phyloP scores from a whole-genome alignment of 2,888 invertebrate genomes.

The Ecliptopera silaceata region DNA sequence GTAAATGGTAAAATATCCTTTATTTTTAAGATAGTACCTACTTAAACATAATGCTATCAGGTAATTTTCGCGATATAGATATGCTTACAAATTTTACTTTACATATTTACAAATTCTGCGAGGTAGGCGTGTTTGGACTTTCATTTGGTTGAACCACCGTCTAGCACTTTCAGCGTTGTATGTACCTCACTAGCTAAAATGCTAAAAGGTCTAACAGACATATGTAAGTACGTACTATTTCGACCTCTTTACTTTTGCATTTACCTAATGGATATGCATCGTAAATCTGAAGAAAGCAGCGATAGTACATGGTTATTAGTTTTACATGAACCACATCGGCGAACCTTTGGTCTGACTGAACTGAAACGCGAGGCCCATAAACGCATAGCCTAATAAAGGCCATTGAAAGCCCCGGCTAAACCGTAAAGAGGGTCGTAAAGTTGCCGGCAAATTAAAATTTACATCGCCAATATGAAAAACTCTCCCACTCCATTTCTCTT shows the following conservation, averaged over 20 bases:
- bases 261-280: slow-evolving; percentile 13
- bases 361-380: slow-evolving; percentile 61
- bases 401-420: slow-evolving; percentile 72
- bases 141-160: neutral
- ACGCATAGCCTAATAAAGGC: slow-evolving; percentile 76
- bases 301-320: slow-evolving; percentile 19
- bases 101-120: no score
- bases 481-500: slow-evolving; percentile 68
- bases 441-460: slow-evolving; percentile 81
- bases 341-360: slow-evolving; percentile 45
- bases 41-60: neutral
- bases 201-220: slow-evolving; percentile 3
- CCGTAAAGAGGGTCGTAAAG: slow-evolving; percentile 80
- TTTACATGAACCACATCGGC: slow-evolving; percentile 19
- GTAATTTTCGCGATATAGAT: no score
- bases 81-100: no score
- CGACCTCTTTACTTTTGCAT: slow-evolving; percentile 4
- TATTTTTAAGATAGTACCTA: slow-evolving; percentile 24
- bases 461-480: slow-evolving; percentile 80
- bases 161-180: neutral
- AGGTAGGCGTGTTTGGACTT: no score
- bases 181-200: slow-evolving; percentile 13
- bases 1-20: no score
- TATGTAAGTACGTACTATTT: neutral
- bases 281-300: slow-evolving; percentile 10